These are phyloP conservation scores for Cyprinodon diabolis DNA, from an alignment of 2,797 vertebrate species.

Conservation along the genomic window DNA sequence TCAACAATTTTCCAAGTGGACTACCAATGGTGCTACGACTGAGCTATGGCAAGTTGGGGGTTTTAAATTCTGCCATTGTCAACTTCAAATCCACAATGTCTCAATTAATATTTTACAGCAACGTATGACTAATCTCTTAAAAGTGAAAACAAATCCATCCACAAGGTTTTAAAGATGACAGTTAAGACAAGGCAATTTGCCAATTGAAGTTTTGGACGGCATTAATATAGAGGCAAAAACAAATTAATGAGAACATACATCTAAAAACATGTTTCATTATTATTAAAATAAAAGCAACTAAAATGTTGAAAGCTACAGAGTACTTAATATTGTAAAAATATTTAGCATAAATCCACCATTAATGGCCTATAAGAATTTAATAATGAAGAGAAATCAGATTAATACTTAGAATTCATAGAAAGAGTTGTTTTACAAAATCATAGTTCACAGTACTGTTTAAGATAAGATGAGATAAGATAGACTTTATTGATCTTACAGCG, in stretches of 20 bases:
- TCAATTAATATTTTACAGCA: constrained; percentile 31
- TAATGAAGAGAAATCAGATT: neutral
- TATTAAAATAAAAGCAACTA: neutral
- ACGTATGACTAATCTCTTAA: constrained; percentile 46
- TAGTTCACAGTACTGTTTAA: too few relatives aligned
- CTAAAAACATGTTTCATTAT: neutral
- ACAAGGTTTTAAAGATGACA: constrained; percentile 44
- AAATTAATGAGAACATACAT: constrained; percentile 1
- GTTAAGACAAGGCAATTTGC: constrained; percentile 45
- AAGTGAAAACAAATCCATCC: constrained; percentile 49
- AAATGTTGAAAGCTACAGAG: neutral
- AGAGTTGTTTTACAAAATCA: neutral
- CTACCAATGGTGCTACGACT: constrained; percentile 8
- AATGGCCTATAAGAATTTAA: neutral
- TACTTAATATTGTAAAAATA: neutral
- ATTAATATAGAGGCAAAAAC: constrained; percentile 36
- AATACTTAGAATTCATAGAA: neutral
- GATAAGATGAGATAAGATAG: too few relatives aligned
- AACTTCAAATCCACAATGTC: constrained; percentile 34
- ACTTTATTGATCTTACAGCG: too few relatives aligned
- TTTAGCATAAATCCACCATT: neutral
- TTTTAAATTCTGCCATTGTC: constrained; percentile 50
- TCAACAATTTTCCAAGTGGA: constrained; percentile 39
- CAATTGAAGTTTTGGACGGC: constrained; percentile 18
- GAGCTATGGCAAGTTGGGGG: constrained; percentile 41